phyloP scores from a whole-genome alignment of 2,888 invertebrate genomes.

The Ommatoiulus sabulosus region DNA sequence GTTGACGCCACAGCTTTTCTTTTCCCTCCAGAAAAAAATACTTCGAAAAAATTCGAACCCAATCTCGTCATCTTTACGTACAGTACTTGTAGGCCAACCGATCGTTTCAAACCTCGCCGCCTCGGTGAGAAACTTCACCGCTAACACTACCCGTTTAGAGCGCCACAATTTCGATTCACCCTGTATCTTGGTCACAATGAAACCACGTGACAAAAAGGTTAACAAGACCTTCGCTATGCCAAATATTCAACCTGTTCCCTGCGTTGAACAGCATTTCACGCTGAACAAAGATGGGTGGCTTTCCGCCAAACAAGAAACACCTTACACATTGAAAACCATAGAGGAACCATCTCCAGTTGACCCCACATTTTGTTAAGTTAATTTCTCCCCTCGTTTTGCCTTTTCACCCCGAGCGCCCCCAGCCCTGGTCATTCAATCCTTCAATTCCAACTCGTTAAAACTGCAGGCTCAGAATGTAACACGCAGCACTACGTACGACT shows the following conservation, averaged over 20 bases:
- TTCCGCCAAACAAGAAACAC: conserved; percentile 24
- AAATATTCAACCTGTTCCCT: not conserved
- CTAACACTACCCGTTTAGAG: not conserved
- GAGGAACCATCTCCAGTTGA: conserved; percentile 6
- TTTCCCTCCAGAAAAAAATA: too few species aligned
- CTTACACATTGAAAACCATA: not conserved
- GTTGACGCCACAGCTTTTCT: too few species aligned
- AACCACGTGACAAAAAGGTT: not conserved
- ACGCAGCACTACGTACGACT: not conserved
- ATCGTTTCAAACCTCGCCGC: too few species aligned
- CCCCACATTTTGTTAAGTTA: conserved; percentile 6
- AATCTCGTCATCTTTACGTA: too few species aligned
- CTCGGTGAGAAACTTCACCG: too few species aligned
- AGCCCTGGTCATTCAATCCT: conserved; percentile 37
- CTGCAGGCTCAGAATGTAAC: conserved; percentile 33
- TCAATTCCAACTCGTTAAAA: conserved; percentile 31
- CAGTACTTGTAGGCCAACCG: too few species aligned
- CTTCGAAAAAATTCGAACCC: too few species aligned
- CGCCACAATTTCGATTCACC: not conserved
- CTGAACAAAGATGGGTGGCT: not conserved
- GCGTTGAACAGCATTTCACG: not conserved
- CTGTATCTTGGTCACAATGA: not conserved
- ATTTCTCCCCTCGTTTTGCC: conserved; percentile 24
- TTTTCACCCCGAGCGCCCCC: conserved; percentile 25
- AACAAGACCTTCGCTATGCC: not conserved